Evolutionary conservation across 2,888 invertebrate species (phyloP).

Genomic region (Nymphalis polychloros): DNA sequence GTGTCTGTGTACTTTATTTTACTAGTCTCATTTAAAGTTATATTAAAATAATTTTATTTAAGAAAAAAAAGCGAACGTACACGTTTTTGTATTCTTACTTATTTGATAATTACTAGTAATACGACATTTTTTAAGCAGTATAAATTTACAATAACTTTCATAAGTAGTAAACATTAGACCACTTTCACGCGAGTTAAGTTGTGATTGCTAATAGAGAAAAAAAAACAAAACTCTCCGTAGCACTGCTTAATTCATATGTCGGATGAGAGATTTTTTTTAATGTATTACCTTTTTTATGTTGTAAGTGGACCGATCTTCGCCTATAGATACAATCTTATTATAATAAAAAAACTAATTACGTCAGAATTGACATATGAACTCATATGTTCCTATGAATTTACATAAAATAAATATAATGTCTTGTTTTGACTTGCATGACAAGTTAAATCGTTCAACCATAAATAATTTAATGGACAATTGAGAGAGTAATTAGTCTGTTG

Average conservation of each 20-base stretch:
- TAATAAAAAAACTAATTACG: conserved; percentile 32
- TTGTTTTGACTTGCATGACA: background rate
- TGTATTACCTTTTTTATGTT: conserved; percentile 11
- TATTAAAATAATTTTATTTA: too few relatives aligned
- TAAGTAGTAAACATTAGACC: conserved; percentile 25
- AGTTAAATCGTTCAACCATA: background rate
- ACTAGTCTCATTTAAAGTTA: too few relatives aligned
- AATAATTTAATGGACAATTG: conserved; percentile 3
- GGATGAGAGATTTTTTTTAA: conserved; percentile 22
- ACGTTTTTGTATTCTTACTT: background rate
- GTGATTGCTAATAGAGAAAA: conserved; percentile 30
- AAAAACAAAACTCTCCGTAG: conserved; percentile 13
- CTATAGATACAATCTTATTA: conserved; percentile 27
- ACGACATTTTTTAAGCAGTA: background rate
- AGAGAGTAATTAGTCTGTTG: background rate
- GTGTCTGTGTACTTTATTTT: too few relatives aligned
- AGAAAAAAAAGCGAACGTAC: background rate
- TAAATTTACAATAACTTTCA: conserved; percentile 25
- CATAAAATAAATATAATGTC: conserved; percentile 11
- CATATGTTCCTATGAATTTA: background rate
- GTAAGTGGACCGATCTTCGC: conserved; percentile 24
- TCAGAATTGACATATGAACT: conserved; percentile 34
- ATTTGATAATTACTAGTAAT: conserved; percentile 2
- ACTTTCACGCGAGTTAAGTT: conserved; percentile 28
- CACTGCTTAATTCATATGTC: conserved; percentile 39